Evolutionary conservation across 2,888 invertebrate genomes (phyloP), one percentile per base, ranked within the genome.

Genomic region (Caenorhabditis sulstoni): DNA sequence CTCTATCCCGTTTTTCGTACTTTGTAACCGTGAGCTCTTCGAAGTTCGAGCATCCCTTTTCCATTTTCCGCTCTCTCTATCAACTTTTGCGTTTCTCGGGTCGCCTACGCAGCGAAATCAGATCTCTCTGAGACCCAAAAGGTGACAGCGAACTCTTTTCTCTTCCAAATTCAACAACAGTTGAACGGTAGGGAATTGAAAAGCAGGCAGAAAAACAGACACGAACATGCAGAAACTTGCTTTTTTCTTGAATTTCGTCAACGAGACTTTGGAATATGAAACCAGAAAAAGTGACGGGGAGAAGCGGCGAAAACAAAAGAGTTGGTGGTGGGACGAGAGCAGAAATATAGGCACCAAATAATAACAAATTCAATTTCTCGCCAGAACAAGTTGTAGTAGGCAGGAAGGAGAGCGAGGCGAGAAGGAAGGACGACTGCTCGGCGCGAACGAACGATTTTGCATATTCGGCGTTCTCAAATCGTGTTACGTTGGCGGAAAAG

Each of bases 321-420:
- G 52, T 52, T 22, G 22, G 1, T 23, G 23, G 52, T 3, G 52
- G n/a, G 2, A 22, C 4, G 59, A 47, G 55, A 57, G 45, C 61
- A 61, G 49, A 55, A 64, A 71, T 71, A 71, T 71, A 62, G 64
- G 57, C 35, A 50, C 57, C 71, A 71, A 71, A 71, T 71, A 71
- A 71, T 71, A 64, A 64, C 64, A 71, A 71, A 64, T 71, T 71
- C 71, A 71, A 71, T 71, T 71, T 53, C 59, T 61, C 52, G 52
- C 44, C 45, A 39, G 39, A 53, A 20, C 44, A 18, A 55, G 55
- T 47, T 35, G 53, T 37, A 61, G 53, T 37, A 37, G 70, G 37
- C 2, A 59, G n/a, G 12, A 29, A 47, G 35, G 44, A 53, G 22
- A 29, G 45, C 16, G n/a, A n/a, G n/a, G n/a, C n/a, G n/a, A n/a